These are phyloP conservation scores for Lasioglossum villosulum DNA, from an alignment of 2,888 invertebrate species.

Conservation along the genomic window DNA sequence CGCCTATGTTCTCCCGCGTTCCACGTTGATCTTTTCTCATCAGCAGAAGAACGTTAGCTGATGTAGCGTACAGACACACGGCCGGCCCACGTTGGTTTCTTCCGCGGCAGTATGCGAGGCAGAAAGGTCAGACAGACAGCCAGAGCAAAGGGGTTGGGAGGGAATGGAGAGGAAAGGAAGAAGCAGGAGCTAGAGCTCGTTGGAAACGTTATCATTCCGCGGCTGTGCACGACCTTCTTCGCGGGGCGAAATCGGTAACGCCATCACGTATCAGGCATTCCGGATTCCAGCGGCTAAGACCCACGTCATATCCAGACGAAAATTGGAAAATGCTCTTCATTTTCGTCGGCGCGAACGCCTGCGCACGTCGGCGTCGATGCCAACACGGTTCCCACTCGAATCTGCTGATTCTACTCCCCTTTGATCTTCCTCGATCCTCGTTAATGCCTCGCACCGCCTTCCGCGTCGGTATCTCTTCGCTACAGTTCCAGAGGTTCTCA, in stretches of 20 bases:
- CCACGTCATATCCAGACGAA: constrained; percentile 78
- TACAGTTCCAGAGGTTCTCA: constrained; percentile 17
- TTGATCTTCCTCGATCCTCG: constrained; percentile 52
- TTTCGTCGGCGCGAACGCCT: constrained; percentile 62
- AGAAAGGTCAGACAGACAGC: not conserved
- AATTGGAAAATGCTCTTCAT: constrained; percentile 80
- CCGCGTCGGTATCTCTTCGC: not conserved
- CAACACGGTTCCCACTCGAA: constrained; percentile 38
- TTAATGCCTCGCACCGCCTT: constrained; percentile 31
- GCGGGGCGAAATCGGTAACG: constrained; percentile 67
- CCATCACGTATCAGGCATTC: constrained; percentile 72
- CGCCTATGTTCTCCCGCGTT: not conserved
- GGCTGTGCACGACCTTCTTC: constrained; percentile 60
- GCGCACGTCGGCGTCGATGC: constrained; percentile 21
- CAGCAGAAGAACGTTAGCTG: not conserved
- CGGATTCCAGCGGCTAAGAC: constrained; percentile 72
- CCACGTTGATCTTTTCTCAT: constrained; percentile 7
- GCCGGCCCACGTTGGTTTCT: not conserved
- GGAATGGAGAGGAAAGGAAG: not conserved
- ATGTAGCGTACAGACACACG: not conserved
- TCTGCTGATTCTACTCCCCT: constrained; percentile 60
- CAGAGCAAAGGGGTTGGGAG: not conserved
- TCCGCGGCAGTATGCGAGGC: not conserved
- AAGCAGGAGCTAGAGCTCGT: constrained; percentile 26
- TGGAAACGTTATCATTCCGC: constrained; percentile 72